Conservation (phyloP, 1,140 invertebrate species). For the Physella acuta region DNA sequence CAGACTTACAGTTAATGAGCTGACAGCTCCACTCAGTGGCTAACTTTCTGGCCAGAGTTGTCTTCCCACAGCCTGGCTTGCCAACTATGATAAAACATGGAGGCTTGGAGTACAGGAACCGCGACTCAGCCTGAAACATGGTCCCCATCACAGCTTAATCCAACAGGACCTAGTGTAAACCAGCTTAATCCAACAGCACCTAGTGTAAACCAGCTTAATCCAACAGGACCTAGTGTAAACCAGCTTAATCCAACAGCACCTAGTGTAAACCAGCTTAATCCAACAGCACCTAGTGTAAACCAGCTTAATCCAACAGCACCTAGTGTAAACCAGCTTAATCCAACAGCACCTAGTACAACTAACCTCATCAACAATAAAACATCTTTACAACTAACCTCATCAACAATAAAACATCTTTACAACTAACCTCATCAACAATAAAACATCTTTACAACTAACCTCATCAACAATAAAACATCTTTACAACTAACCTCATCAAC, state of each 20-base stretch:
- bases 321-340: no score
- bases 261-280: background rate
- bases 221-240: background rate
- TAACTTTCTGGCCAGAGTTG: slow-evolving; percentile 54
- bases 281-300: background rate
- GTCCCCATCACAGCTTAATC: no score
- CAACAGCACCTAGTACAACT: no score
- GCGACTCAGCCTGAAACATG: slow-evolving; percentile 53
- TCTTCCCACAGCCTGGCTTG: slow-evolving; percentile 59
- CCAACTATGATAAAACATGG: slow-evolving; percentile 60
- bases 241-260: background rate
- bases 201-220: background rate
- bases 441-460: no score
- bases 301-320: no score
- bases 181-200: background rate
- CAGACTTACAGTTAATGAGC: slow-evolving; percentile 58
- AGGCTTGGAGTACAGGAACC: slow-evolving; percentile 59
- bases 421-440: no score
- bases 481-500: no score
- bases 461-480: no score
- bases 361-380: no score
- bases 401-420: no score
- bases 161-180: background rate
- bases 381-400: no score
- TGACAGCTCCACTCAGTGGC: slow-evolving; percentile 59